Evolutionary conservation across 2,113 vertebrate species (phyloP).

Genomic region (Ancistrus triradiatus): DNA sequence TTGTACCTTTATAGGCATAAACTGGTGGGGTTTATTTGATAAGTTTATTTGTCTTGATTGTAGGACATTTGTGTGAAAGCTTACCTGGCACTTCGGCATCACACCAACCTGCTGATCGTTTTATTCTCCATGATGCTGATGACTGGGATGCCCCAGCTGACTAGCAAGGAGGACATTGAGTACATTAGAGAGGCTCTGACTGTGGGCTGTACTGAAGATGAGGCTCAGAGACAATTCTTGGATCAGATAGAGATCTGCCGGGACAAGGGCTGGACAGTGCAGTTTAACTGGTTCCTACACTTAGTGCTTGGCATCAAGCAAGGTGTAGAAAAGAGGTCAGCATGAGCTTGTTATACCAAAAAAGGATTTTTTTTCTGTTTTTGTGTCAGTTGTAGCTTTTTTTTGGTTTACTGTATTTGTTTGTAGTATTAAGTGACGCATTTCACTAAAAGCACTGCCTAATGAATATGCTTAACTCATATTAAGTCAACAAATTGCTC

Average conservation of each 20-base stretch:
- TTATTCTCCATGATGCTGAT: slow-evolving; percentile 99
- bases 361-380: neutral
- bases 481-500: too few relatives aligned
- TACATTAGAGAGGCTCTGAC: slow-evolving; percentile 94
- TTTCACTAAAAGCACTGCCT: too few relatives aligned
- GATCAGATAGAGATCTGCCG: slow-evolving; percentile 97
- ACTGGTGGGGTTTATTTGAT: neutral
- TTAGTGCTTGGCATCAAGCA: slow-evolving; percentile 96
- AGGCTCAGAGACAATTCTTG: slow-evolving; percentile 90
- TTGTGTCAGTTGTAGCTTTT: too few relatives aligned
- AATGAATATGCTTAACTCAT: too few relatives aligned
- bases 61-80: slow-evolving; percentile 90
- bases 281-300: slow-evolving; percentile 98
- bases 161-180: slow-evolving; percentile 96
- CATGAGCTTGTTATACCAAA: slow-evolving; percentile 46
- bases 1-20: neutral
- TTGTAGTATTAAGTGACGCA: too few relatives aligned
- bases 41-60: slow-evolving; percentile 10
- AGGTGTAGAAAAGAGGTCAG: slow-evolving; percentile 92
- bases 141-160: slow-evolving; percentile 98
- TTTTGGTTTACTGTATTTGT: too few relatives aligned
- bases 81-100: slow-evolving; percentile 91
- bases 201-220: slow-evolving; percentile 84
- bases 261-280: slow-evolving; percentile 98
- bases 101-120: slow-evolving; percentile 96